Evolutionary conservation across 2,888 invertebrate species (phyloP).

Genomic region (Dryocosmus kuriphilus): DNA sequence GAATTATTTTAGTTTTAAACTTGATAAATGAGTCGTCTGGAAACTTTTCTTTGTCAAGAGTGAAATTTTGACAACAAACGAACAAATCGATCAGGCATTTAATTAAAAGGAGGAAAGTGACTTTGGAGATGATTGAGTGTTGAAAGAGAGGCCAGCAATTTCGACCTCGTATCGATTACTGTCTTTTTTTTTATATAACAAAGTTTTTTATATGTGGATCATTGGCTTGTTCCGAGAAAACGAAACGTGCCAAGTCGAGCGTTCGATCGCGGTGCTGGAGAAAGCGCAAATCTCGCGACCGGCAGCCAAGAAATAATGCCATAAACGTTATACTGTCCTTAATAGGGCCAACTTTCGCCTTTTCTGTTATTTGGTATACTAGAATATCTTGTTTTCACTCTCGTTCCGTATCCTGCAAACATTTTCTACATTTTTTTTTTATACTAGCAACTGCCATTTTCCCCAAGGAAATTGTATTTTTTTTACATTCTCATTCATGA

Average conservation of each 20-base stretch:
- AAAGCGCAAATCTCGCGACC: slow-evolving; percentile 57
- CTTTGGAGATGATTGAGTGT: background rate
- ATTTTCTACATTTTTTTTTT: background rate
- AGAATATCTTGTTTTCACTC: slow-evolving; percentile 60
- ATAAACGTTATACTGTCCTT: slow-evolving; percentile 56
- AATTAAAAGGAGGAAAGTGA: background rate
- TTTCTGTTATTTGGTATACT: slow-evolving; percentile 59
- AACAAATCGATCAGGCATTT: background rate
- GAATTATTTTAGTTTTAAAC: no score
- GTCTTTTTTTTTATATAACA: background rate
- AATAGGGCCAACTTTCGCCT: slow-evolving; percentile 63
- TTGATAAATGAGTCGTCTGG: background rate
- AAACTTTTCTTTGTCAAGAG: background rate
- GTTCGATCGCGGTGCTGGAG: slow-evolving; percentile 52
- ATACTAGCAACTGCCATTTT: background rate
- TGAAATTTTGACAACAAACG: background rate
- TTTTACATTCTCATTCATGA: no score
- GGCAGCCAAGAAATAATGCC: slow-evolving; percentile 55
- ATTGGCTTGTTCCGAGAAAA: slow-evolving; percentile 42
- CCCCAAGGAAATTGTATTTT: no score
- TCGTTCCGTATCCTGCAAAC: slow-evolving; percentile 47
- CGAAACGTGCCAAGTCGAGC: slow-evolving; percentile 47
- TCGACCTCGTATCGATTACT: background rate
- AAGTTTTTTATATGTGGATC: background rate
- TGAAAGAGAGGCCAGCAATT: background rate